phyloP scores from a whole-genome alignment of 2,888 invertebrate species.

The Glomeris marginata region DNA sequence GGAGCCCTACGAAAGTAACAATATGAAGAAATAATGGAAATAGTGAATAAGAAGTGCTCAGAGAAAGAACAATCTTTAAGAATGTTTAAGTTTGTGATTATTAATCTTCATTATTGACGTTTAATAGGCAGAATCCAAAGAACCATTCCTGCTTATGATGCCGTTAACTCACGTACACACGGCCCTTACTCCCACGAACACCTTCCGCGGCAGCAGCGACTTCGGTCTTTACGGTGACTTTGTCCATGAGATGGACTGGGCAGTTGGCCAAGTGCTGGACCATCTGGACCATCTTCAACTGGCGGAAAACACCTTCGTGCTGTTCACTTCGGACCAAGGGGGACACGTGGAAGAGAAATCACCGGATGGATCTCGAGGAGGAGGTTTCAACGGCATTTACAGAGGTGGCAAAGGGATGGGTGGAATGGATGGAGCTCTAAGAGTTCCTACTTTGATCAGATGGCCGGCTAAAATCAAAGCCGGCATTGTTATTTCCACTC shows the following conservation, averaged over 20 bases:
- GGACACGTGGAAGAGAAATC: conserved; percentile 29
- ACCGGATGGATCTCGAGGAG: conserved; percentile 11
- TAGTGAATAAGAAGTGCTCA: no score
- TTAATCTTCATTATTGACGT: no score
- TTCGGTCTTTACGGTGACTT: conserved; percentile 37
- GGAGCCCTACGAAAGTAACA: no score
- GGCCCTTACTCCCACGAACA: conserved; percentile 28
- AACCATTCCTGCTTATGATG: conserved; percentile 9
- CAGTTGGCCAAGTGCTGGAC: conserved; percentile 33
- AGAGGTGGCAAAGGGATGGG: conserved; percentile 19
- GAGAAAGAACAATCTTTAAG: no score
- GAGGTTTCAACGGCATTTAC: conserved; percentile 19
- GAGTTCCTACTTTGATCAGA: conserved; percentile 27
- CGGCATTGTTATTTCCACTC: conserved; percentile 21
- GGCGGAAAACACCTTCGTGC: conserved; percentile 30
- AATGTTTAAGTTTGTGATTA: no score
- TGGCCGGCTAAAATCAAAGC: conserved; percentile 25
- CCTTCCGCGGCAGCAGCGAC: conserved; percentile 27
- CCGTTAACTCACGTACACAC: conserved; percentile 35
- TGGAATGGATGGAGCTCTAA: conserved; percentile 28
- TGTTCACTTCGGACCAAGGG: conserved; percentile 38
- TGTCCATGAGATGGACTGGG: conserved; percentile 37
- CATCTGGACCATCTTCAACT: conserved; percentile 21
- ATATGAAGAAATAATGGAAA: no score
- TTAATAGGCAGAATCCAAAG: no score